Base-by-base conservation (phyloP, 2,888 invertebrate species). In the Pyrgus malvae region DNA sequence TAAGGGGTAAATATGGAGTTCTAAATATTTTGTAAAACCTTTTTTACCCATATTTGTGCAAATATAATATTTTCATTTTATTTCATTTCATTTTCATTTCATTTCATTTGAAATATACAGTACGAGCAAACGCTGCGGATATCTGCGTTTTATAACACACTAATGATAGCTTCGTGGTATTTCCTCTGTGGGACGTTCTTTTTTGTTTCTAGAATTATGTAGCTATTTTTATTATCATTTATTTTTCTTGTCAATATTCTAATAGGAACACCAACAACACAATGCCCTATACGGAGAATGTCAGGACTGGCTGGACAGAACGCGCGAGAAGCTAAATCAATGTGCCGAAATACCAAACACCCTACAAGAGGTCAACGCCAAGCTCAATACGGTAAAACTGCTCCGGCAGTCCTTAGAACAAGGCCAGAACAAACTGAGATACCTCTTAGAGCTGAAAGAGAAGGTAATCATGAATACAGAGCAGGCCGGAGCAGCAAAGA, bases 401-500 rank as follows among this genome's bases (percentile, higher is more conserved):
- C 92, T 98, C 21, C 93, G 97, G n/a, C 96, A 97, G 71, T 95
- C 96, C 0, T 91, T 98, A 45, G 98, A 98, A 75, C 97, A 98
- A 74, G 98, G 98, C 0, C 97, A 98, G 72, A 89, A 89, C 48
- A 89, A 89, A 62, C 63, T 89, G 5, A 80, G 83, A 38, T 97
- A 97, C 74, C 93, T 97, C 45, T 84, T 97, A 25, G 98, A 98
- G 70, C 88, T 98, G 1, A 98, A 98, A 72, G 98, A 98, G 78
- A 95, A 96, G 72, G 97, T 98, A 0, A 95, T 97, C 6, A 94
- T 98, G 92, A 98, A 97, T 72, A 98, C 98, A 0, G 97, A 97
- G 80, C 94, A 95, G 63, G 92, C 93, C 48, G 98, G 98, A 0
- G 96, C 96, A 0, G 93, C 94, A 0, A 96, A 96, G 77, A 97